These are phyloP conservation scores for Ceratina calcarata DNA, from an alignment of 1,140 invertebrate species.

Conservation along the genomic window DNA sequence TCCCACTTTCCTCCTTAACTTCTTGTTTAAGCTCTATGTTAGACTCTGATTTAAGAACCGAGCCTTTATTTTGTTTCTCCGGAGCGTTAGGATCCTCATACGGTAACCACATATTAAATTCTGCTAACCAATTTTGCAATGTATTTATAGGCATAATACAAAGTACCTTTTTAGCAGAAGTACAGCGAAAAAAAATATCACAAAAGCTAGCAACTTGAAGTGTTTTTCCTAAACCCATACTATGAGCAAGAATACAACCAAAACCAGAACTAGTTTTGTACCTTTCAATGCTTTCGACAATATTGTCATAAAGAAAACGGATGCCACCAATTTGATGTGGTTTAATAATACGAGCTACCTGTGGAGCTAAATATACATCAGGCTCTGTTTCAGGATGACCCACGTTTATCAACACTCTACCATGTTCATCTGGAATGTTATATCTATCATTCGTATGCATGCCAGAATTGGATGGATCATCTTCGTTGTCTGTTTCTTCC, in stretches of 20 bases:
- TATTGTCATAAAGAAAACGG: conserved; percentile 97
- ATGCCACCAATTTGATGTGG: conserved; percentile 98
- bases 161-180: conserved; percentile 92
- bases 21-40: conserved; percentile 66
- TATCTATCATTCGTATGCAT: conserved; percentile 95
- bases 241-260: conserved; percentile 98
- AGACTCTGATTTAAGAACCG: conserved; percentile 64
- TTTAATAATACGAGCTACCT: conserved; percentile 95
- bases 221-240: conserved; percentile 99
- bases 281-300: conserved; percentile 94
- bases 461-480: conserved; percentile 85
- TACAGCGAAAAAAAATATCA: conserved; percentile 96
- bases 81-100: conserved; percentile 74
- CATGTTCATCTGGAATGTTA: conserved; percentile 95
- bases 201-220: conserved; percentile 97
- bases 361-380: conserved; percentile 95
- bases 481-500: conserved; percentile 83
- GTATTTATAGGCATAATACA: conserved; percentile 99
- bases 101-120: conserved; percentile 98
- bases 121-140: conserved; percentile 98
- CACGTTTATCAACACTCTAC: conserved; percentile 96
- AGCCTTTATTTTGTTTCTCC: conserved; percentile 58
- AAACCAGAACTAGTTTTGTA: conserved; percentile 95
- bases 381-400: conserved; percentile 96
- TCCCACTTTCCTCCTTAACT: conserved; percentile 73